Percentiles rank a stretch among this genome's conserved stretches.
Conservation (phyloP, 2,797 vertebrate genomes). For the Sarcoramphus papa region DNA sequence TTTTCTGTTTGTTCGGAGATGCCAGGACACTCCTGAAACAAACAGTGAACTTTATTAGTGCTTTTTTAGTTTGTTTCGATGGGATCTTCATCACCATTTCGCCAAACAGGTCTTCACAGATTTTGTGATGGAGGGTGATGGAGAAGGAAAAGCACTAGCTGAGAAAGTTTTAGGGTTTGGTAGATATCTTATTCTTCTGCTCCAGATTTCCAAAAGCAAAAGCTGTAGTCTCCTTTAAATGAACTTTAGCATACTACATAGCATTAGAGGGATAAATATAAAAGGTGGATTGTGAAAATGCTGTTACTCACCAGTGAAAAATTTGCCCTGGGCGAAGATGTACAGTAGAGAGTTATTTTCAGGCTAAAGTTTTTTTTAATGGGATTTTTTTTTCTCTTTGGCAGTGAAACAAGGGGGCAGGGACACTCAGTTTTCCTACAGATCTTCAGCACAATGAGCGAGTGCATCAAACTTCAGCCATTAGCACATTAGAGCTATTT, state of each 20-base stretch:
- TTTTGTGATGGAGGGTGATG: background rate
- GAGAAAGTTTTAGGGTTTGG: background rate
- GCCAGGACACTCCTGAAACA: background rate
- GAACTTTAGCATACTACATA: constrained; percentile 64
- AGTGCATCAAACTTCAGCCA: background rate
- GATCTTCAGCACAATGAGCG: background rate
- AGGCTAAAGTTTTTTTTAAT: constrained; percentile 28
- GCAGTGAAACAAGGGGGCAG: background rate
- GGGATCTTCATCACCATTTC: background rate
- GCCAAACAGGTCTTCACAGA: background rate
- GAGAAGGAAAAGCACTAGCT: background rate
- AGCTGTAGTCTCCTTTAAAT: constrained; percentile 73
- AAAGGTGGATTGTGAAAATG: constrained; percentile 77
- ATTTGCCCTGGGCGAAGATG: constrained; percentile 70
- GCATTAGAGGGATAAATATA: constrained; percentile 65
- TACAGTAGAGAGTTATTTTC: constrained; percentile 53
- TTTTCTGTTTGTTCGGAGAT: background rate
- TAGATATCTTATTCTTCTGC: background rate
- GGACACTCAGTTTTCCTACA: background rate
- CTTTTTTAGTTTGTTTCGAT: background rate
- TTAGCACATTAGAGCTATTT: constrained; percentile 24
- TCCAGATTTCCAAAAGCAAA: background rate
- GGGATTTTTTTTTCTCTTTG: background rate
- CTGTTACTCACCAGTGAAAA: constrained; percentile 73
- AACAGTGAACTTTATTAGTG: background rate